These are phyloP conservation scores for Falco punctatus DNA, from an alignment of 2,113 vertebrate genomes.

Conservation along the genomic window DNA sequence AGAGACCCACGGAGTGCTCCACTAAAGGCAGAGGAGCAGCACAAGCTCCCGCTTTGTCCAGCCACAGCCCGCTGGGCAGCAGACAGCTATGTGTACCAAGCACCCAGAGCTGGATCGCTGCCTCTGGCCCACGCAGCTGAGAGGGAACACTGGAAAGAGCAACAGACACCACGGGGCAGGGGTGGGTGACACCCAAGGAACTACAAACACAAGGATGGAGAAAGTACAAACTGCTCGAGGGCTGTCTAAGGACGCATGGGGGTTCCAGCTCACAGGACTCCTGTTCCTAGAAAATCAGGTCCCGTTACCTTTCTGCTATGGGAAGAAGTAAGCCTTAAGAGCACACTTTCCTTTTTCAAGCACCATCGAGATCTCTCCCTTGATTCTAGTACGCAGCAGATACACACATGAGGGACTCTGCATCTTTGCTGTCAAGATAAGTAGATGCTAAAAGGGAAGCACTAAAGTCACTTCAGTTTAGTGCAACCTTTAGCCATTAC, in stretches of 20 bases:
- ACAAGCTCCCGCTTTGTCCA: not conserved
- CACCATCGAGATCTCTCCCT: accelerated
- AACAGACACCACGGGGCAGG: not conserved
- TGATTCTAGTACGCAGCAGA: not conserved
- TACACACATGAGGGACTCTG: not conserved
- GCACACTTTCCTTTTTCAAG: not conserved
- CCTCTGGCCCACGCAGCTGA: not conserved
- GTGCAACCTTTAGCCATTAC: not conserved
- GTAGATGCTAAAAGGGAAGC: not conserved
- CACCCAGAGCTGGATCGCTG: accelerated
- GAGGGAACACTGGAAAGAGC: not conserved
- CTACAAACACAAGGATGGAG: not conserved
- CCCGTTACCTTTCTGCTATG: not conserved
- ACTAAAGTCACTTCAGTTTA: not conserved
- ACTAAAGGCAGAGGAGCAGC: not conserved
- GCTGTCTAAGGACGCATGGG: accelerated
- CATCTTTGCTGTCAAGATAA: not conserved
- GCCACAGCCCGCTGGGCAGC: not conserved
- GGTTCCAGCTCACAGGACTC: not conserved
- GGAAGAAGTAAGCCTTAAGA: not conserved
- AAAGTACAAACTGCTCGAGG: accelerated
- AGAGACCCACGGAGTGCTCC: not conserved
- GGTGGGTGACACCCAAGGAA: not conserved
- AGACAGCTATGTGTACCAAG: not conserved
- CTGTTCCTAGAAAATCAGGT: not conserved